These are phyloP conservation scores for Chionoecetes opilio DNA, from an alignment of 1,140 invertebrate genomes.

Conservation along the genomic window DNA sequence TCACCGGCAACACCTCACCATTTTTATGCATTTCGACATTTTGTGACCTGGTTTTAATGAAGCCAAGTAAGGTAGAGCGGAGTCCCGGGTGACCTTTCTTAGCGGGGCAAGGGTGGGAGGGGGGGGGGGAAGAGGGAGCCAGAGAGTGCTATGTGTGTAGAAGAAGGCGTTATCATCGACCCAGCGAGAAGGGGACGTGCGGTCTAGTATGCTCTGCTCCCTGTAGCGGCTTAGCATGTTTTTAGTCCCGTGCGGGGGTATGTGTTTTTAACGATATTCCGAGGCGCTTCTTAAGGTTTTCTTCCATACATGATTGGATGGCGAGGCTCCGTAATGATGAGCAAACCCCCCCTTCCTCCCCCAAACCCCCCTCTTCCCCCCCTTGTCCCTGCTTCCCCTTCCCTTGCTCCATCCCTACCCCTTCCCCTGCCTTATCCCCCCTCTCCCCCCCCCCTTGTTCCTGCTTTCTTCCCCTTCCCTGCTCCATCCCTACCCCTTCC, in stretches of 20 bases:
- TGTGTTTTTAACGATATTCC: conserved; percentile 69
- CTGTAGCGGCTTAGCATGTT: neutral
- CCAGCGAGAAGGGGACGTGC: neutral
- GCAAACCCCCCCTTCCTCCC: neutral
- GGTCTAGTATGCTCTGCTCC: neutral
- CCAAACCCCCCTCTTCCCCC: neutral
- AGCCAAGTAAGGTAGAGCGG: conserved; percentile 30
- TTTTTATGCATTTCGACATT: conserved; percentile 33
- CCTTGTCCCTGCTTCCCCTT: too few relatives aligned
- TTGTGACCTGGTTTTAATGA: conserved; percentile 5
- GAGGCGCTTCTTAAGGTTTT: conserved; percentile 47
- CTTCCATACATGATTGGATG: conserved; percentile 63
- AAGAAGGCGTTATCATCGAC: neutral
- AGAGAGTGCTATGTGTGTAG: neutral
- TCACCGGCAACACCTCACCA: neutral
- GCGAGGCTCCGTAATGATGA: conserved; percentile 48
- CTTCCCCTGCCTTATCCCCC: neutral
- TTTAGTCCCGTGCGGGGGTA: neutral
- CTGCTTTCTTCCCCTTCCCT: too few relatives aligned
- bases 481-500: neutral
- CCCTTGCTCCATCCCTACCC: neutral
- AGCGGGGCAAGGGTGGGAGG: neutral
- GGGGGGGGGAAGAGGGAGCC: neutral
- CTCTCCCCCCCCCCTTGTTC: too few relatives aligned
- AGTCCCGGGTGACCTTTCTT: conserved; percentile 41